Evolutionary conservation across 2,888 invertebrate species (phyloP).

Genomic region (Cephus pulcher): DNA sequence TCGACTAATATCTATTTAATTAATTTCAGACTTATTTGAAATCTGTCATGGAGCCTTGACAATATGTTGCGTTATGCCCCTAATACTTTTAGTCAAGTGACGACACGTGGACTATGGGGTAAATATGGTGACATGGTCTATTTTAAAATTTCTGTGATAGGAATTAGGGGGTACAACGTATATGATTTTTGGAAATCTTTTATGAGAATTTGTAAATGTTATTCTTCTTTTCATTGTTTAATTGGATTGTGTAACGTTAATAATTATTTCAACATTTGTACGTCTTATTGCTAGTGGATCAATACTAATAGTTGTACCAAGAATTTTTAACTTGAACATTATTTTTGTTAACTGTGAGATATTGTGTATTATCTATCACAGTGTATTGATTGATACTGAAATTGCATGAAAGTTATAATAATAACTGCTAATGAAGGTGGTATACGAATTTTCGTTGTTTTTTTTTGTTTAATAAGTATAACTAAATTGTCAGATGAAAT

Average conservation of each 20-base stretch:
- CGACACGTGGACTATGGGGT: slow-evolving; percentile 14
- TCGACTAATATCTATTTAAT: slow-evolving; percentile 63
- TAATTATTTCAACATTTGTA: neutral
- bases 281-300: neutral
- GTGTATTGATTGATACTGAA: neutral
- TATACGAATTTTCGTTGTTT: neutral
- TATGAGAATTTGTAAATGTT: too few relatives aligned
- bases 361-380: neutral
- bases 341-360: neutral
- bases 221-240: too few relatives aligned
- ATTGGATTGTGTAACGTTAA: neutral
- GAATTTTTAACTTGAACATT: neutral
- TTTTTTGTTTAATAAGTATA: neutral
- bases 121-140: too few relatives aligned
- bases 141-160: too few relatives aligned
- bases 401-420: neutral
- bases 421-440: neutral
- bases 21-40: slow-evolving; percentile 49
- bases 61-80: slow-evolving; percentile 30
- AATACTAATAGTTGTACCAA: too few relatives aligned
- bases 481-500: neutral
- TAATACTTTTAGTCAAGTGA: neutral
- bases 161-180: too few relatives aligned
- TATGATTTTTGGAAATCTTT: too few relatives aligned
- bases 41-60: slow-evolving; percentile 31